Evolutionary conservation across 2,888 invertebrate genomes (phyloP).

Genomic region (Drosophila demipolita): DNA sequence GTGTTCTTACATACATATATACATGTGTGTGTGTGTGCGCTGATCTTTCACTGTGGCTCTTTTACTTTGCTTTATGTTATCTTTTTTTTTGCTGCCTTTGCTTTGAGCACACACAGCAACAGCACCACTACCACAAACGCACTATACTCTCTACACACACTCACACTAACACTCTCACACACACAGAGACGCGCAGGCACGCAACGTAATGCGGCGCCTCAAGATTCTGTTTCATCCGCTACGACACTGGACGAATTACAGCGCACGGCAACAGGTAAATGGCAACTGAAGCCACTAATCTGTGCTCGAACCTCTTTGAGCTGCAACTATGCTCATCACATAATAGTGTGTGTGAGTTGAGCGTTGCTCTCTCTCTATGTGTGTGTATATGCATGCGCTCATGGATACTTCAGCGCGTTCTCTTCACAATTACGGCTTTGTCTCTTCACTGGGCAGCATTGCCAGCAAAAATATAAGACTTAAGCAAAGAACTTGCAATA

Average conservation of each 20-base stretch:
- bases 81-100: slow-evolving; percentile 65
- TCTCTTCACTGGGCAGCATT: slow-evolving; percentile 46
- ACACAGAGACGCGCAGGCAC: slow-evolving; percentile 55
- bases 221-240: slow-evolving; percentile 69
- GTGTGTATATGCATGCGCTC: not conserved
- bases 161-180: slow-evolving; percentile 35
- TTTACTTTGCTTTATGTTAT: slow-evolving; percentile 70
- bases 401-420: slow-evolving; percentile 4
- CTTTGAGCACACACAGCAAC: slow-evolving; percentile 46
- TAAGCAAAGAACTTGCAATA: slow-evolving; percentile 55
- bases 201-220: slow-evolving; percentile 74
- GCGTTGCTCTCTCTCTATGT: not conserved
- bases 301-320: slow-evolving; percentile 23
- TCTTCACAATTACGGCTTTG: not conserved
- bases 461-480: slow-evolving; percentile 55
- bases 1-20: slow-evolving; percentile 12
- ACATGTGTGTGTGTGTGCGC: slow-evolving; percentile 37
- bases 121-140: slow-evolving; percentile 36
- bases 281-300: slow-evolving; percentile 69
- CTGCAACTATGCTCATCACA: slow-evolving; percentile 1
- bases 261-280: slow-evolving; percentile 81
- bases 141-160: slow-evolving; percentile 12
- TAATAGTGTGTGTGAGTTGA: not conserved
- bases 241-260: slow-evolving; percentile 68
- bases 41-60: slow-evolving; percentile 75